Percentiles rank a stretch among this genome's conserved stretches.
Conservation (phyloP, 2,888 invertebrate species). For the Quadroppia sp. region DNA sequence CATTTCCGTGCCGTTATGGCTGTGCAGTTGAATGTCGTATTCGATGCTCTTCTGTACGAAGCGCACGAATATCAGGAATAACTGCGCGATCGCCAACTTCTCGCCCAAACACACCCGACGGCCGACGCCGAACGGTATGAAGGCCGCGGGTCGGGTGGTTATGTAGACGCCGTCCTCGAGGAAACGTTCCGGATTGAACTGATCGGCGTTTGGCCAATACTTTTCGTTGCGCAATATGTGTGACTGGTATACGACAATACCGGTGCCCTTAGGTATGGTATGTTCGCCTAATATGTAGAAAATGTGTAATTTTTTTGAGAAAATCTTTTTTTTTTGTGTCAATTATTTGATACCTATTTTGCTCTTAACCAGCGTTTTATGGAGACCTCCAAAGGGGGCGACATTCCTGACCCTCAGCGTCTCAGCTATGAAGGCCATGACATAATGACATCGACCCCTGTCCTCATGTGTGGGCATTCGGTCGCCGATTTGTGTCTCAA, state of each 20-base stretch:
- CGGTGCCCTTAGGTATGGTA: neutral
- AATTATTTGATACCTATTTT: neutral
- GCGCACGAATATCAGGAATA: neutral
- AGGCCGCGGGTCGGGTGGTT: neutral
- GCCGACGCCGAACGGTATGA: constrained; percentile 30
- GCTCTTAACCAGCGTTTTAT: neutral
- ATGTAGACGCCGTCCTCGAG: neutral
- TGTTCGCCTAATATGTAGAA: neutral
- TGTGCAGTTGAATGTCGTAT: neutral
- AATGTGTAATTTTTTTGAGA: too few relatives aligned
- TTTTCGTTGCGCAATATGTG: neutral
- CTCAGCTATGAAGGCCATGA: constrained; percentile 13
- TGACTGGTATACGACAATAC: neutral
- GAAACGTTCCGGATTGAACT: constrained; percentile 36
- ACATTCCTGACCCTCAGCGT: constrained; percentile 15
- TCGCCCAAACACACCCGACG: constrained; percentile 35
- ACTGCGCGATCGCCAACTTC: neutral
- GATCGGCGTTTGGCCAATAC: constrained; percentile 4
- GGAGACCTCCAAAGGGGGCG: neutral
- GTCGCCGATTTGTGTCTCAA: constrained; percentile 13
- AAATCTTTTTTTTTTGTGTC: too few relatives aligned
- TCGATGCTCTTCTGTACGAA: neutral
- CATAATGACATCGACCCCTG: constrained; percentile 5
- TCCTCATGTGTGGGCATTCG: neutral
- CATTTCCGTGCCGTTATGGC: neutral